These are phyloP conservation scores for Cairina moschata DNA, from an alignment of 2,113 vertebrate species.

Conservation along the genomic window DNA sequence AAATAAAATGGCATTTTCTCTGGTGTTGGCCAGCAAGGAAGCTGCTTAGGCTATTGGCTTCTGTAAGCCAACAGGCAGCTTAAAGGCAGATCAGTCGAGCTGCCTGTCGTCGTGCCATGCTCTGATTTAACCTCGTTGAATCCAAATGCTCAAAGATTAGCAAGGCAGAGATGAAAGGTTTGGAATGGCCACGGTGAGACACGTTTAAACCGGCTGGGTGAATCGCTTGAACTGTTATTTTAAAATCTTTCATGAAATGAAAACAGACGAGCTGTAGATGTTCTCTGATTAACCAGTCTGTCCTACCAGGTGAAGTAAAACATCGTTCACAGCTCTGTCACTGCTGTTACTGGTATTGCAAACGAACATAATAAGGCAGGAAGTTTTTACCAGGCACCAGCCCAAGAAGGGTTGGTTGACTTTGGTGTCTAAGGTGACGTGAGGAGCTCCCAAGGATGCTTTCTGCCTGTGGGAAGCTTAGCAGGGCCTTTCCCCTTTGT, in stretches of 20 bases:
- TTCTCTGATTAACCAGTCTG: background rate
- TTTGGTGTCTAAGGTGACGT: background rate
- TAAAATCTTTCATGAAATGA: background rate
- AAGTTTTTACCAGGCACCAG: background rate
- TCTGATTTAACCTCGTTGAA: background rate
- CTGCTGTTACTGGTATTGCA: background rate
- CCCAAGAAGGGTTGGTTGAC: background rate
- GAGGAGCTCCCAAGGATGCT: background rate
- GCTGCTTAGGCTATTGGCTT: background rate
- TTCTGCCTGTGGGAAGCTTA: background rate
- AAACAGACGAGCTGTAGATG: background rate
- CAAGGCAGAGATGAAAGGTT: background rate
- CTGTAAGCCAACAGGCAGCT: background rate
- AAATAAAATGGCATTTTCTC: constrained; percentile 31
- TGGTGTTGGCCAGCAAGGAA: background rate
- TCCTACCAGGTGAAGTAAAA: background rate
- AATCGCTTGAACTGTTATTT: background rate
- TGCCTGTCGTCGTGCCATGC: background rate
- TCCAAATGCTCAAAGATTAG: background rate
- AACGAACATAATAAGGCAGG: background rate
- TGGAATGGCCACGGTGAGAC: background rate
- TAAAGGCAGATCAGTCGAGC: background rate
- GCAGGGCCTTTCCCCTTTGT: fast-evolving
- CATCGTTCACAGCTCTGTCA: fast-evolving
- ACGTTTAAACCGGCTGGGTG: background rate